Percentiles rank a stretch among this genome's conserved stretches.
Conservation (phyloP, 1,140 invertebrate species). For the Diorhabda sublineata region DNA sequence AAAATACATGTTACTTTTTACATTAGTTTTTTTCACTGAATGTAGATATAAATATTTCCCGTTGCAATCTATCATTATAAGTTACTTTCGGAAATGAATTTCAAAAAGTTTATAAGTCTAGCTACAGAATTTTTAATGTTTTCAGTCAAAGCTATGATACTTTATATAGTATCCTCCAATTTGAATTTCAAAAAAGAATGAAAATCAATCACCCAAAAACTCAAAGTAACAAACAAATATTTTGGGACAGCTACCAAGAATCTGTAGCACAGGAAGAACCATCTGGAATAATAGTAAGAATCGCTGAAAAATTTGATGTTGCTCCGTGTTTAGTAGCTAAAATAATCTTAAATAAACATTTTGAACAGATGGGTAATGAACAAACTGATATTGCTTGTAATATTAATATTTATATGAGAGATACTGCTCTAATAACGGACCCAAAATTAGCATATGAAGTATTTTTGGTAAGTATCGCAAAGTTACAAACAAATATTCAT, state of each 20-base stretch:
- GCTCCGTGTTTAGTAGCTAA: conserved; percentile 63
- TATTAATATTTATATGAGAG: conserved; percentile 62
- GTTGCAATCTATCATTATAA: neutral
- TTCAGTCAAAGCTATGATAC: conserved; percentile 49
- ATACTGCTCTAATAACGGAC: conserved; percentile 68
- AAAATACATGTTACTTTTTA: neutral
- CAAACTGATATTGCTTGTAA: conserved; percentile 30
- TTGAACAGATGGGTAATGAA: conserved; percentile 32
- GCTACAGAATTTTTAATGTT: conserved; percentile 27
- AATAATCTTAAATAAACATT: conserved; percentile 60
- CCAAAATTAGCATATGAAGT: conserved; percentile 70
- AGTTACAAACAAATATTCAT: neutral
- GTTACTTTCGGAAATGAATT: conserved; percentile 17
- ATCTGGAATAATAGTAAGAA: conserved; percentile 55
- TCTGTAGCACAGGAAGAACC: conserved; percentile 38
- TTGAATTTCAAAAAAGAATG: conserved; percentile 48
- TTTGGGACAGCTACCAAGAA: conserved; percentile 39
- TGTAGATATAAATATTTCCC: neutral
- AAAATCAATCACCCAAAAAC: conserved; percentile 45
- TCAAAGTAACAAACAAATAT: conserved; percentile 35
- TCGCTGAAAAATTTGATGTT: conserved; percentile 54
- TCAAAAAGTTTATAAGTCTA: conserved; percentile 18
- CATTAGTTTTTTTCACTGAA: neutral
- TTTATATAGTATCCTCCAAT: conserved; percentile 53
- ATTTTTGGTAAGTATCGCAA: conserved; percentile 59